Evolutionary conservation across 2,888 invertebrate species (phyloP).

Genomic region (Amphipyra berbera): DNA sequence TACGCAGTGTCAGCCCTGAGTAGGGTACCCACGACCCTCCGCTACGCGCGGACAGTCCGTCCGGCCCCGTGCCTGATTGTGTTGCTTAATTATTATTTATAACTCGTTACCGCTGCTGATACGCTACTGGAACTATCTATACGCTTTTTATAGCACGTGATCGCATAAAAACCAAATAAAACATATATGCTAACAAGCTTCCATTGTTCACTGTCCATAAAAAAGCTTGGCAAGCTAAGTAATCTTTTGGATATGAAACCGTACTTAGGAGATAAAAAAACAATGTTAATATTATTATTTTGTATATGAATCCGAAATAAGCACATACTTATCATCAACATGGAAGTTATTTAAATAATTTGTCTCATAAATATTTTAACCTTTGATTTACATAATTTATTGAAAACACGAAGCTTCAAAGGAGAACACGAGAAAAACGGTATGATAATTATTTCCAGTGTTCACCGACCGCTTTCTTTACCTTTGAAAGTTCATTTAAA

Average conservation of each 20-base stretch:
- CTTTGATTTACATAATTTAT: conserved; percentile 52
- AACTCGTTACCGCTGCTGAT: conserved; percentile 55
- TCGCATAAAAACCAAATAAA: conserved; percentile 17
- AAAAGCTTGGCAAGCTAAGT: not conserved
- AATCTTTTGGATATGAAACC: too few species aligned
- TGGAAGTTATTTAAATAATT: conserved; percentile 39
- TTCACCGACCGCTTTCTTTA: conserved; percentile 51
- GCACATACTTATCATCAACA: conserved; percentile 18
- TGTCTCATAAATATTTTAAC: conserved; percentile 39
- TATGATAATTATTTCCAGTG: conserved; percentile 55
- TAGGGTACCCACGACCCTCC: conserved; percentile 68
- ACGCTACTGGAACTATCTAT: conserved; percentile 38
- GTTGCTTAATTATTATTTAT: conserved; percentile 70
- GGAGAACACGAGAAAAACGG: conserved; percentile 47
- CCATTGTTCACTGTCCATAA: conserved; percentile 5
- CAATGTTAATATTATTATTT: not conserved
- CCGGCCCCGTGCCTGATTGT: conserved; percentile 58
- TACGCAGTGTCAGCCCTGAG: conserved; percentile 77
- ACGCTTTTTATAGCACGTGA: conserved; percentile 20
- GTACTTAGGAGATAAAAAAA: not conserved
- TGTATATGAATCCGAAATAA: not conserved
- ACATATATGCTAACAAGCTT: conserved; percentile 10
- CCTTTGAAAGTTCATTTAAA: conserved; percentile 64
- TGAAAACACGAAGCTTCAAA: conserved; percentile 45
- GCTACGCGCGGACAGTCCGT: conserved; percentile 42